Base-by-base conservation (phyloP, 2,888 invertebrate species). In the Lasioglossum vierecki region DNA sequence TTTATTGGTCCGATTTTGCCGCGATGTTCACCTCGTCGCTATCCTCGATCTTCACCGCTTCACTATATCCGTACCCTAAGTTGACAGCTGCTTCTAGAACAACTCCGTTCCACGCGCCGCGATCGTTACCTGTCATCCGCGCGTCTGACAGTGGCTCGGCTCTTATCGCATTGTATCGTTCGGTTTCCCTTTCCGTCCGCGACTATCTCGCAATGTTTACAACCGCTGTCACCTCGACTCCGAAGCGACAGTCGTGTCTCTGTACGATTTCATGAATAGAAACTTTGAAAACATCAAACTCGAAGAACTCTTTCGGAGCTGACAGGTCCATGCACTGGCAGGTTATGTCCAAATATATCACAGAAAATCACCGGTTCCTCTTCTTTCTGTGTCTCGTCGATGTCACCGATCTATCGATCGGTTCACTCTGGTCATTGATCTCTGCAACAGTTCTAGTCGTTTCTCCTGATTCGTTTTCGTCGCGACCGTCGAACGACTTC, bases 21-120 rank as follows among this genome's bases (percentile, higher is more conserved):
- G 41, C 11, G 41, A 11, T 44, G 41, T 44, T 44, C 41, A 11
- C 11, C 41, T 44, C 11, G 41, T 11, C 41, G 41, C 41, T 44
- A 41, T 41, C 41, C 41, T 41, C 41, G 41, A 41, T 41, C 9
- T 2, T 9, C 41, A 9, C 41, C 41, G 41, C 41, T 41, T 9
- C 41, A 41, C 41, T 41, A 41, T 41, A 41, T 11, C 9, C 11
- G 41, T 11, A 9, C 41, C 41, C 11, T 44, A 44, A 44, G 11
- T 71, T 39, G 46, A 39, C 44, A 75, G 78, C 63, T 82, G 83
- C 0, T 57, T 15, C 9, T 57, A 18, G 39, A 30, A 63, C 63
- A 30, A 63, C 63, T 63, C 63, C 30, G 30, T 30, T 30, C 2
- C 15, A 30, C 30, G 63, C 15, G 30, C 63, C 30, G 18, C 63